Conservation (phyloP, 2,797 vertebrate species). For the Scolopax rusticola region DNA sequence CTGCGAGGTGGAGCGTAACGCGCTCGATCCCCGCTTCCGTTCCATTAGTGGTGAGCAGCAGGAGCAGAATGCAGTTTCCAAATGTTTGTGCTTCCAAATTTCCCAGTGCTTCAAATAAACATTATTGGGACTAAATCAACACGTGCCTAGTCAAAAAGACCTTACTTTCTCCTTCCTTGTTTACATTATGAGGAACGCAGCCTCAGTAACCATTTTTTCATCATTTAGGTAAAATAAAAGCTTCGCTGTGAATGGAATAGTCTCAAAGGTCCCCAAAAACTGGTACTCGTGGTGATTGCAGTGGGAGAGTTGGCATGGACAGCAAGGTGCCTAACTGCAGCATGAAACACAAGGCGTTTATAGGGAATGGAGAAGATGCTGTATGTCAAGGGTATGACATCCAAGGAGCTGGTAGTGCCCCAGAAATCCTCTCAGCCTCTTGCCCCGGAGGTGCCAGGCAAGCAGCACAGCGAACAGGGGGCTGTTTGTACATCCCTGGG, state of each 20-base stretch:
- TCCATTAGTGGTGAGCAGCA: neutral
- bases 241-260: neutral
- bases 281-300: neutral
- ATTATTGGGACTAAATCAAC: neutral
- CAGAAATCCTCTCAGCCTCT: neutral
- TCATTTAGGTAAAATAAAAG: neutral
- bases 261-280: rapidly evolving
- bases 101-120: neutral
- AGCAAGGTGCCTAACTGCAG: neutral
- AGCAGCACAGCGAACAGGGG: neutral
- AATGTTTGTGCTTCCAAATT: neutral
- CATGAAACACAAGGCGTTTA: neutral
- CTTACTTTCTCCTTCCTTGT: neutral
- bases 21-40: neutral
- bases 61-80: neutral
- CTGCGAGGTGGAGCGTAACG: neutral
- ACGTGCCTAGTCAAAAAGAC: neutral
- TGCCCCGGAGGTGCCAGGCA: neutral
- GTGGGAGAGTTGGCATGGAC: neutral
- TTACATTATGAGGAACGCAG: neutral
- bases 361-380: neutral
- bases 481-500: rapidly evolving
- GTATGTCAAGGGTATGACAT: neutral
- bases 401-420: neutral
- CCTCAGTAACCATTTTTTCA: neutral